A percentile compares a stretch with the other conserved stretches of the same genome.
Evolutionary conservation across 2,888 invertebrate genomes (phyloP).

Genomic region (Melolontha melolontha): DNA sequence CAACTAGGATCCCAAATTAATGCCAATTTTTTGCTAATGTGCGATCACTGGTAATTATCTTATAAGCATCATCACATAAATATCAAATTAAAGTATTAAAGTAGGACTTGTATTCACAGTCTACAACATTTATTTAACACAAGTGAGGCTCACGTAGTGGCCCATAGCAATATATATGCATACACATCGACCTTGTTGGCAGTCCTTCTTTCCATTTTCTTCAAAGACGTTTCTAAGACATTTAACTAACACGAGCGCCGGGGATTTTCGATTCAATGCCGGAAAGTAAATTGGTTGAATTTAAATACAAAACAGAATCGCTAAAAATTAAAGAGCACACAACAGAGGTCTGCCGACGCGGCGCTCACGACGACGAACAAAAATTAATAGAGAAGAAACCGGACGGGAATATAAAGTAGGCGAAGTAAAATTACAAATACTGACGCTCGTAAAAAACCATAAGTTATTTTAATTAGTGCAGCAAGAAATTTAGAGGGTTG

Average conservation of each 20-base stretch:
- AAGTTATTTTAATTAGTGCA: slow-evolving; percentile 65
- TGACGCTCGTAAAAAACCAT: slow-evolving; percentile 52
- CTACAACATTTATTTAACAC: too few species aligned
- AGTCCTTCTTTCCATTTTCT: slow-evolving; percentile 12
- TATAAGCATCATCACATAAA: too few species aligned
- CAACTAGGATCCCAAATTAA: too few species aligned
- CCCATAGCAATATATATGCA: too few species aligned
- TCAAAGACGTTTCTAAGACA: slow-evolving; percentile 29
- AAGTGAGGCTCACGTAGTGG: too few species aligned
- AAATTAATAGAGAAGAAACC: slow-evolving; percentile 27
- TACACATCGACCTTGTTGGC: too few species aligned
- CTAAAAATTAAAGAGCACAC: slow-evolving; percentile 59
- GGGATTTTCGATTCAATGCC: neutral
- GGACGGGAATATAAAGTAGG: slow-evolving; percentile 23
- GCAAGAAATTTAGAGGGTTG: slow-evolving; percentile 46
- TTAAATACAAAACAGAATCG: slow-evolving; percentile 57
- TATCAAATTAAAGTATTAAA: too few species aligned
- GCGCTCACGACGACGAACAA: slow-evolving; percentile 49
- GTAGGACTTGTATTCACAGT: too few species aligned
- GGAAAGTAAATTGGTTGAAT: slow-evolving; percentile 40
- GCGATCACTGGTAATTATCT: too few species aligned
- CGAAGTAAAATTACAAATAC: slow-evolving; percentile 52
- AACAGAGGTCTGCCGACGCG: slow-evolving; percentile 21
- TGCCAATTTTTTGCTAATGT: too few species aligned
- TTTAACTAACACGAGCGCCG: slow-evolving; percentile 26